Evolutionary conservation across 53 echinoderm and acorn worm genomes (phyloP), one percentile per base, ranked within the genome.

Genomic region (Paelopatides confundens): DNA sequence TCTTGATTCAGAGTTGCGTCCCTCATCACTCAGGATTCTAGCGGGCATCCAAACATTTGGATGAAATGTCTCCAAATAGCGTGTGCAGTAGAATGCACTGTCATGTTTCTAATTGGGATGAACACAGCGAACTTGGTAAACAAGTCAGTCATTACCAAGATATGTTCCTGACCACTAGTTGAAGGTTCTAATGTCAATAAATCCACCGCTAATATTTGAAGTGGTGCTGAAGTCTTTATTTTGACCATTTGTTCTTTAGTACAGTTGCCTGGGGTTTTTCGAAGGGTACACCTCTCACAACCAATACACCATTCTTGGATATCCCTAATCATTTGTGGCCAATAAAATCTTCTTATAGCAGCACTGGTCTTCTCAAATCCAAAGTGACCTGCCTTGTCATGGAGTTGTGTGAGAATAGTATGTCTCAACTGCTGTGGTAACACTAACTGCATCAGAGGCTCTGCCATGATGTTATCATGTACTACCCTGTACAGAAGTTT

Each of bases 1-100:
- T n/a, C 38, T 88, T 0, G 88, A 36, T 18, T 92, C 88, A 78
- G 85, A 88, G 28, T 92, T 67, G 29, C 35, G 36, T 13, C 92
- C 89, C 29, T 91, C 84, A 50, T 91, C 92, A 24, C 76, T 77
- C 47, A 85, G 76, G 17, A 91, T 85, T 46, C 88, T 65, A 50
- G 24, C 27, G 89, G 92, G 23, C 76, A 46, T 35, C 92, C 92
- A 85, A 69, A 92, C 3, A 18, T 8, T 0, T 74, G 71, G 48
- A 65, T 11, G 18, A 87, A 62, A 13, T 87, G 62, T 0, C 64
- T 87, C 87, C 87, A 87, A 12, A 87, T 3, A 35, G 31, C 50
- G 13, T 21, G 27, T 3, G 76, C 77, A 5, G 86, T 90, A 21
- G 86, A 76, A 4, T 28, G 63, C 6, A 65, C 79, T 4, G 86